Evolutionary conservation across 2,888 invertebrate genomes (phyloP), one percentile per base, ranked within the genome.

Genomic region (Steromphala cineraria): DNA sequence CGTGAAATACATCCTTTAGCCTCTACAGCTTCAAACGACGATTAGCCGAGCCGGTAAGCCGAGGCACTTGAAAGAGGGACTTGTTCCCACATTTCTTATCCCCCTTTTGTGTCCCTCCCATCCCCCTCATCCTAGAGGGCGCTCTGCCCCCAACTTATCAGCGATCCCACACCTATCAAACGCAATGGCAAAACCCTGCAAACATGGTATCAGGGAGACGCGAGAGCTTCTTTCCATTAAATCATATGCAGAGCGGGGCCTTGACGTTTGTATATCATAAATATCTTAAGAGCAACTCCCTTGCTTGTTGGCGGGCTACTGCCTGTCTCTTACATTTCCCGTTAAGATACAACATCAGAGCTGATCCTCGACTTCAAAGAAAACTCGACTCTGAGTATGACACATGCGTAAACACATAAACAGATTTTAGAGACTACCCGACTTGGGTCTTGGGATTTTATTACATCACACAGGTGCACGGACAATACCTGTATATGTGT

Each of bases 321-420:
- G 31, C 71, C 19, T 71, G 71, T 71, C 71, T 36, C 71, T 17
- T 71, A 71, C 71, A 71, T 36, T 71, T 71, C 71, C 71, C 71
- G 71, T 71, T 71, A 71, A 71, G 71, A 71, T 71, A 71, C 40
- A 71, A 71, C 71, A 36, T 71, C 40, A 71, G 71, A 71, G 71
- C 28, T 31, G n/a, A 21, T n/a, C 19, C 40, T 10, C 19, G 19
- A 71, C 36, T 36, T 71, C 71, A 71, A 71, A 71, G 71, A 36
- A n/a, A 36, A 10, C 21, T 36, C 31, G 10, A 71, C 31, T 10
- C 10, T 7, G 10, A 31, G 71, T 36, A 40, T 40, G 19, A 71
- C 31, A 36, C 17, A 36, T 40, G 7, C 40, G 15, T 31, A 71
- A 28, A 71, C 71, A 71, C 71, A 71, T 71, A 71, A 71, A 71